Conservation (phyloP, 1,140 invertebrate genomes). For the Drosophila dunni region DNA sequence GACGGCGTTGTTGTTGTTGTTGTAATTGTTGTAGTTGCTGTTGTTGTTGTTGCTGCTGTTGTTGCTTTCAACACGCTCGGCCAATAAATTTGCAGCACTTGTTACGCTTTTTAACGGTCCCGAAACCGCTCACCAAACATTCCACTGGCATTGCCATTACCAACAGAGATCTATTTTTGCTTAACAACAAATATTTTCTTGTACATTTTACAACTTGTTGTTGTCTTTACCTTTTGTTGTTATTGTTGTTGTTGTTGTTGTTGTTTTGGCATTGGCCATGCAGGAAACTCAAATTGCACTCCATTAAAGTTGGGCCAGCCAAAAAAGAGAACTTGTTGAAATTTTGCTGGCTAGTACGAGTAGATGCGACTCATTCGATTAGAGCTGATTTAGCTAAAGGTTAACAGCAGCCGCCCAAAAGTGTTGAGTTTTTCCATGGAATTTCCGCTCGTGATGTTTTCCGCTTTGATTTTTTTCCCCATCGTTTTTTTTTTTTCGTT, state of each 20-base stretch:
- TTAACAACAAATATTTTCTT: conserved; percentile 80
- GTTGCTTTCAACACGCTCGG: conserved; percentile 79
- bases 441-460: conserved; percentile 78
- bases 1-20: conserved; percentile 62
- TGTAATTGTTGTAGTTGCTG: conserved; percentile 47
- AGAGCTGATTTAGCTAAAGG: conserved; percentile 78
- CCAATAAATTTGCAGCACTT: conserved; percentile 82
- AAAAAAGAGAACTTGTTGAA: conserved; percentile 48
- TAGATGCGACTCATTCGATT: conserved; percentile 75
- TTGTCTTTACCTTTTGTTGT: conserved; percentile 9
- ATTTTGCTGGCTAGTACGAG: conserved; percentile 52
- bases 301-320: conserved; percentile 63
- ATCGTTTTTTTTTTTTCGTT: no score
- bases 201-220: conserved; percentile 48
- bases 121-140: conserved; percentile 72
- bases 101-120: conserved; percentile 78
- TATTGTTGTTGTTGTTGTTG: conserved; percentile 37
- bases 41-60: conserved; percentile 53
- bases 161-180: conserved; percentile 77
- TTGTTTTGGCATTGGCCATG: conserved; percentile 46
- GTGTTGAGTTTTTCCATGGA: conserved; percentile 69
- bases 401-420: conserved; percentile 76
- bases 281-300: conserved; percentile 79
- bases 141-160: conserved; percentile 71
- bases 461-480: conserved; percentile 47